Evolutionary conservation across 2,797 vertebrate species (phyloP), one percentile per base, ranked within the genome.

Genomic region (Nyctibius grandis): DNA sequence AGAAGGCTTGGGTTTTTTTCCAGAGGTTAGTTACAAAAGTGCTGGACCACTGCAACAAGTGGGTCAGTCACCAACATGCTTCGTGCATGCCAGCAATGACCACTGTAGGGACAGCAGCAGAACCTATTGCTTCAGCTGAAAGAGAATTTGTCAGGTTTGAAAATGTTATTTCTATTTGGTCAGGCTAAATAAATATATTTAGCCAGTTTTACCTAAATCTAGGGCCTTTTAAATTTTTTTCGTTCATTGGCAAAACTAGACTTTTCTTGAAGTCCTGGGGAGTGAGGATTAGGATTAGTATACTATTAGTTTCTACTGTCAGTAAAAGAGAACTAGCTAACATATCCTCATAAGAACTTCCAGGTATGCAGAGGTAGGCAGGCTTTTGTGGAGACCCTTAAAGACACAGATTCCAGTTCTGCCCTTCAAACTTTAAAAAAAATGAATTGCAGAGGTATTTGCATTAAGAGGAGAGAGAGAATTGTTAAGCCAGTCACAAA

Each of bases 71-170:
- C 34, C 47, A 51, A 28, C 12, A 40, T 8, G 12, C 13, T 84
- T 80, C 0, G 0, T 31, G 25, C 2, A 1, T 84, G 36, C 44
- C 34, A 65, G 34, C 11, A 61, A 50, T 63, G 23, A 56, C 33
- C 18, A 16, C 21, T 4, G 1, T 6, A 26, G 15, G 12, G 29
- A 17, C 34, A 67, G 23, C n/a, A 94, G 16, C 16, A 42, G 59
- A 57, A 31, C 5, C 5, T 68, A 4, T 22, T 60, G 33, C 25
- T 90, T 77, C 61, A 88, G 12, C 65, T 68, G 29, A 33, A 88
- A 81, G 68, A 89, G 19, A 74, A 64, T 87, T 82, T 57, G 7
- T 77, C 21, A 36, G 15, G 18, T 92, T 78, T 87, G 25, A 77
- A 91, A 70, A 60, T 67, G 36, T 53, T 11, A 51, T 59, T 90